phyloP scores from a whole-genome alignment of 2,113 vertebrate genomes.

The Corythoichthys haematopterus region DNA sequence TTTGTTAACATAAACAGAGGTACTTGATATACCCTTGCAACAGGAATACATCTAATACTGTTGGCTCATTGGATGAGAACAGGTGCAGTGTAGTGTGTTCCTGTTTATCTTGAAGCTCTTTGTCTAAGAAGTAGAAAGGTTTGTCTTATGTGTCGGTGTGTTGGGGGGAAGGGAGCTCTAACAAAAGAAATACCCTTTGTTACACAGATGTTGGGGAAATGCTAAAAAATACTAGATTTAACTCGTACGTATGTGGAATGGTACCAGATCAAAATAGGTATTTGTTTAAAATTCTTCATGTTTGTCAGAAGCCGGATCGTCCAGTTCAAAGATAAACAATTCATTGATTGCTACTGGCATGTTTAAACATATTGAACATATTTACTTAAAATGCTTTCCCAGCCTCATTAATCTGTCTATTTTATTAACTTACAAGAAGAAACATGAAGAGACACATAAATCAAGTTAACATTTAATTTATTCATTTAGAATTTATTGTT shows the following conservation, averaged over 20 bases:
- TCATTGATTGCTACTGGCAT: background rate
- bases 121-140: constrained; percentile 48
- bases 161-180: constrained; percentile 38
- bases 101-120: constrained; percentile 48
- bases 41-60: background rate
- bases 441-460: background rate
- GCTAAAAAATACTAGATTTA: constrained; percentile 33
- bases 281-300: constrained; percentile 1
- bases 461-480: background rate
- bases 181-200: constrained; percentile 61
- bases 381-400: background rate
- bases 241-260: constrained; percentile 27
- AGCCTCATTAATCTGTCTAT: background rate
- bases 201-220: constrained; percentile 53
- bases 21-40: background rate
- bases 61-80: constrained; percentile 11
- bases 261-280: constrained; percentile 8
- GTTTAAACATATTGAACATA: background rate
- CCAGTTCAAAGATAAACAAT: constrained; percentile 3
- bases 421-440: background rate
- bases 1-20: background rate
- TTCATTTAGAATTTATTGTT: background rate
- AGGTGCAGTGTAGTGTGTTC: constrained; percentile 10
- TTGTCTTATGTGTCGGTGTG: constrained; percentile 35
- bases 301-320: constrained; percentile 7